These are phyloP conservation scores for Apocrypta bakeri DNA, from an alignment of 1,140 invertebrate genomes.

Conservation along the genomic window DNA sequence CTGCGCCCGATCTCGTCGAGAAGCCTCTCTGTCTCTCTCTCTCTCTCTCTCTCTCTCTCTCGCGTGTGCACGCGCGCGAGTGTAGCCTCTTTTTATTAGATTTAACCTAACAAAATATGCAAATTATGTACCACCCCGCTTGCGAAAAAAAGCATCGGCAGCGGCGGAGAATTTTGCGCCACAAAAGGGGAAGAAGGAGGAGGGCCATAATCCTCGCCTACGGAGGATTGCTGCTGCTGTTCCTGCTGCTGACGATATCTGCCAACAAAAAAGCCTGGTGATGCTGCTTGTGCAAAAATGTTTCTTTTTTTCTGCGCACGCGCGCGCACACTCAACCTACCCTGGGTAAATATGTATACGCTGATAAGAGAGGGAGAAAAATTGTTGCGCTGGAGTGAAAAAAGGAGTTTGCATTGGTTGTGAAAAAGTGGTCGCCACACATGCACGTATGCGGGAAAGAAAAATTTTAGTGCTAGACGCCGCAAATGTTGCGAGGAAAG, in stretches of 20 bases:
- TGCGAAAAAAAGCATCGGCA: conserved; percentile 30
- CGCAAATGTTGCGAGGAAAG: conserved; percentile 23
- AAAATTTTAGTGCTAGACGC: conserved; percentile 11
- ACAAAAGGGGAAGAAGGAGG: conserved; percentile 52
- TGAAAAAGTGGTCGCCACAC: conserved; percentile 18
- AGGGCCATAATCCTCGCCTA: conserved; percentile 69
- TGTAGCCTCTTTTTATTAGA: conserved; percentile 47
- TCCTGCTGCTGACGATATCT: conserved; percentile 60
- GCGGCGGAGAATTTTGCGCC: conserved; percentile 54
- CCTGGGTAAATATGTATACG: conserved; percentile 41
- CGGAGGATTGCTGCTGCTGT: conserved; percentile 65
- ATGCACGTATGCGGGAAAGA: neutral
- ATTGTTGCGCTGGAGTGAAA: conserved; percentile 14
- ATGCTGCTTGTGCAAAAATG: conserved; percentile 18
- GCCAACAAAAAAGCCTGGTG: conserved; percentile 51
- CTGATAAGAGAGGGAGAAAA: conserved; percentile 38
- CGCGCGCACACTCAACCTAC: too few relatives aligned
- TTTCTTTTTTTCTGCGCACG: conserved; percentile 33
- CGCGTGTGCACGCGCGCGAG: too few relatives aligned
- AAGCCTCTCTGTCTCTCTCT: neutral
- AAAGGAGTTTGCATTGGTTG: conserved; percentile 35
- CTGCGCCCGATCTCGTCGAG: conserved; percentile 10
- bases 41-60: too few relatives aligned
- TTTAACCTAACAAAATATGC: conserved; percentile 68
- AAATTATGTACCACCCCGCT: conserved; percentile 60